These are phyloP conservation scores for Fissipunctia ypsillon DNA, from an alignment of 2,888 invertebrate species.

Conservation along the genomic window DNA sequence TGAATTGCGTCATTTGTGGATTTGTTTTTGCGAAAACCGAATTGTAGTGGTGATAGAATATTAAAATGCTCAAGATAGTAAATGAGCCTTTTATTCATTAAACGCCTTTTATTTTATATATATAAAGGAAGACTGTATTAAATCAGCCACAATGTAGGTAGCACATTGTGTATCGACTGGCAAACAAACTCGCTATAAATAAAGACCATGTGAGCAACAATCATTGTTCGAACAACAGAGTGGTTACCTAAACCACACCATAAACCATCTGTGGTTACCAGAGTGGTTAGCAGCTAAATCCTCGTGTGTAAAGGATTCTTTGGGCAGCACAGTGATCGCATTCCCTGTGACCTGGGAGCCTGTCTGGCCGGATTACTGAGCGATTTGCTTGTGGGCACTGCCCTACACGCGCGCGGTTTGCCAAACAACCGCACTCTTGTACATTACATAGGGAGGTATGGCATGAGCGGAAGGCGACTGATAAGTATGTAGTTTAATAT, in stretches of 20 bases:
- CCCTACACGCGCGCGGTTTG: slow-evolving; percentile 43
- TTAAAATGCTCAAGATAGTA: no score
- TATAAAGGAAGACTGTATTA: not conserved
- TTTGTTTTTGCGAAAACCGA: no score
- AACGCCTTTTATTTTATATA: no score
- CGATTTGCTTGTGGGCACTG: slow-evolving; percentile 27
- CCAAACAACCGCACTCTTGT: slow-evolving; percentile 49
- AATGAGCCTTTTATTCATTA: no score
- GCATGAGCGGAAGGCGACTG: not conserved
- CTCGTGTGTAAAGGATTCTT: slow-evolving; percentile 20
- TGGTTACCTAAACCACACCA: no score
- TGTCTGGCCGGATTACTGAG: slow-evolving; percentile 44
- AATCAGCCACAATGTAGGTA: not conserved
- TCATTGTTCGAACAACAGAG: slow-evolving; percentile 11
- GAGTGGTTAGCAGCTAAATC: slow-evolving; percentile 22
- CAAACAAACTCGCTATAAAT: not conserved
- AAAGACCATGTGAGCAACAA: not conserved
- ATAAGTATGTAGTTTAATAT: not conserved
- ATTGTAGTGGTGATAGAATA: no score
- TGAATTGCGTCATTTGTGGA: no score
- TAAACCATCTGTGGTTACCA: no score
- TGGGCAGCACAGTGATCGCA: slow-evolving; percentile 21
- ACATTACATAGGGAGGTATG: slow-evolving; percentile 16
- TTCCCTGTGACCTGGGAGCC: slow-evolving; percentile 27
- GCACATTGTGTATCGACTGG: not conserved